Evolutionary conservation across 2,113 vertebrate species (phyloP).

Genomic region (Sinocyclocheilus grahami): DNA sequence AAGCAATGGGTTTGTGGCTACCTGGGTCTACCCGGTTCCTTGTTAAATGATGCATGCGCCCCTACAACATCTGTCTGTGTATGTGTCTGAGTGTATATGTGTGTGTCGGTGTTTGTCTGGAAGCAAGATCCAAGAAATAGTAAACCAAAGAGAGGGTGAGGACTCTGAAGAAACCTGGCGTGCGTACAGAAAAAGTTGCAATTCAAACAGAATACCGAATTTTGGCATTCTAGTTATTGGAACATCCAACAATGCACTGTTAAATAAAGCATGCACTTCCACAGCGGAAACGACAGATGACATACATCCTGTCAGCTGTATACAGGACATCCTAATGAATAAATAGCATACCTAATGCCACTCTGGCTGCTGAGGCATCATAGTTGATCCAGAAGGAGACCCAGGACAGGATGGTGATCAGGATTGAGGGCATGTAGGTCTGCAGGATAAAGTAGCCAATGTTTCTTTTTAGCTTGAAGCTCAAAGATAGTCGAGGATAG

Average conservation of each 20-base stretch:
- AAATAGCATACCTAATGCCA: constrained; percentile 87
- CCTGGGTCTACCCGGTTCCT: constrained; percentile 22
- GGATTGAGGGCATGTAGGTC: constrained; percentile 98
- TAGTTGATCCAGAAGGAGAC: constrained; percentile 99
- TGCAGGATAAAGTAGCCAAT: constrained; percentile 99
- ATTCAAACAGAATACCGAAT: constrained; percentile 36
- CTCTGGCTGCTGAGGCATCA: constrained; percentile 95
- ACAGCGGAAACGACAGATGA: constrained; percentile 5
- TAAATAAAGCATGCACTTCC: constrained; percentile 29
- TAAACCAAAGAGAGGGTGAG: constrained; percentile 18
- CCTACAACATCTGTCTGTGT: constrained; percentile 29
- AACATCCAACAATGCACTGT: constrained; percentile 23
- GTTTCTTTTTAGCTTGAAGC: constrained; percentile 96
- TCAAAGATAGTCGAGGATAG: constrained; percentile 95
- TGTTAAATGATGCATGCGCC: constrained; percentile 40
- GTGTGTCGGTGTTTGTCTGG: constrained; percentile 19
- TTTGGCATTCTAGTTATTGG: constrained; percentile 28
- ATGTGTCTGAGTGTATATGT: constrained; percentile 26
- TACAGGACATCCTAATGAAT: background rate
- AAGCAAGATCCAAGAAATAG: constrained; percentile 21
- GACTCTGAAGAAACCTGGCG: constrained; percentile 10
- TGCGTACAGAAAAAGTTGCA: constrained; percentile 26
- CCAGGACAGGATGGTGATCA: constrained; percentile 99
- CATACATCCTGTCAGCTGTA: constrained; percentile 7
- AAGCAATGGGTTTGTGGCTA: constrained; percentile 29